Percentiles rank a stretch among this genome's conserved stretches.
phyloP scores from a whole-genome alignment of 92 coral and sea anemone genomes.

The Bergia sp. region DNA sequence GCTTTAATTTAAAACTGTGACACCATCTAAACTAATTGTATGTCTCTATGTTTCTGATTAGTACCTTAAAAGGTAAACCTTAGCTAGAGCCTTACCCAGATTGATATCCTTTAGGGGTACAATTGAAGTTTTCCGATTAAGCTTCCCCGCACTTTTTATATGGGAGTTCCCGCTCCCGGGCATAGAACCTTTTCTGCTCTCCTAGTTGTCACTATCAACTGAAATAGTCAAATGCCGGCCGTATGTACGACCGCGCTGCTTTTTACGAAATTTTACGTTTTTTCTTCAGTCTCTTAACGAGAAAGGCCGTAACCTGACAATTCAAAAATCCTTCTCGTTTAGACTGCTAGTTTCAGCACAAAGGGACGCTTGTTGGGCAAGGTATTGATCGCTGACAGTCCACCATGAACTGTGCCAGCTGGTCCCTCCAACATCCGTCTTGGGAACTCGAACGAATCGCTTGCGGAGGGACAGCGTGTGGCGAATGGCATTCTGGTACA shows the following conservation, averaged over 20 bases:
- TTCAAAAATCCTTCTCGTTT: not conserved
- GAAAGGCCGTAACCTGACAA: constrained; percentile 14
- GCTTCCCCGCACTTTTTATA: too few species aligned
- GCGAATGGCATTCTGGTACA: constrained; percentile 24
- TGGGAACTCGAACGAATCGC: constrained; percentile 39
- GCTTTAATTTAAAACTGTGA: too few species aligned
- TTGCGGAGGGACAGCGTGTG: constrained; percentile 45
- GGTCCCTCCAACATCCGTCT: constrained; percentile 31
- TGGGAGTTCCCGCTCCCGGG: not conserved
- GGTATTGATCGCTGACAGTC: constrained; percentile 36
- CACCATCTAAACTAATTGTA: too few species aligned
- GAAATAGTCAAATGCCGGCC: not conserved
- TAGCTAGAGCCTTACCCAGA: too few species aligned
- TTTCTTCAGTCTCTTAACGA: not conserved
- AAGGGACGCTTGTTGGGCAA: not conserved
- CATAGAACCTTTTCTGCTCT: not conserved
- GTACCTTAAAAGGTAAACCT: too few species aligned
- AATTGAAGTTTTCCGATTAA: too few species aligned
- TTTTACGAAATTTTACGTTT: not conserved
- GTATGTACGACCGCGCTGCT: not conserved
- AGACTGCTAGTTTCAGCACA: not conserved
- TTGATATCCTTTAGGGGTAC: too few species aligned
- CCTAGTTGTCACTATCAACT: not conserved
- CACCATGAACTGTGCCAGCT: constrained; percentile 45
- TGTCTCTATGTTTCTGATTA: too few species aligned